A percentile compares a stretch with the other conserved stretches of the same genome.
These are phyloP conservation scores for Oxyura jamaicensis DNA, from an alignment of 2,113 vertebrate species.

Conservation along the genomic window DNA sequence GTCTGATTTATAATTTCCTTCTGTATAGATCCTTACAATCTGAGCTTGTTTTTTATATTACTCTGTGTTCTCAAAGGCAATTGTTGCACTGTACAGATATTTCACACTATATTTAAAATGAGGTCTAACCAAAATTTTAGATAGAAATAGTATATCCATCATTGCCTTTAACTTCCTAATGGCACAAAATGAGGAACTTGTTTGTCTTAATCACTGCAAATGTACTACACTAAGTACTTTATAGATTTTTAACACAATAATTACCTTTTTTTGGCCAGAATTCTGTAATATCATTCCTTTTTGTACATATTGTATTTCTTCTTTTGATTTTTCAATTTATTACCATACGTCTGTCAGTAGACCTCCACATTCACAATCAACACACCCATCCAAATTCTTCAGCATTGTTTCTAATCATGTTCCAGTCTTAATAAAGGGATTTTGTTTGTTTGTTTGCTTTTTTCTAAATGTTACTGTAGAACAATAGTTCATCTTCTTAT, in stretches of 20 bases:
- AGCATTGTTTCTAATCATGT: not conserved
- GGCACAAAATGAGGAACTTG: slow-evolving; percentile 22
- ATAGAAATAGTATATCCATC: slow-evolving; percentile 1
- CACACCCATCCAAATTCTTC: not conserved
- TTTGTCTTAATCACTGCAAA: slow-evolving; percentile 44
- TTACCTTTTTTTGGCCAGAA: slow-evolving; percentile 16
- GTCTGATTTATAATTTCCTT: not conserved
- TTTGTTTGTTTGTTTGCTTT: not conserved
- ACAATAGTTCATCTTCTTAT: not conserved
- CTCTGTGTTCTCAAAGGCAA: not conserved
- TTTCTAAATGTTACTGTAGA: not conserved
- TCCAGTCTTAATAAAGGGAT: not conserved
- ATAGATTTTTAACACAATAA: slow-evolving; percentile 49
- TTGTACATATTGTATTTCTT: not conserved
- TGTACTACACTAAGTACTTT: not conserved
- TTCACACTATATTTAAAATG: slow-evolving; percentile 29
- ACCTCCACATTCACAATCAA: not conserved
- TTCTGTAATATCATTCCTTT: slow-evolving; percentile 27
- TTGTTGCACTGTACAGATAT: not conserved
- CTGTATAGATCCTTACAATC: not conserved
- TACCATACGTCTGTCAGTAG: not conserved
- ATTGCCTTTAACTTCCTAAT: slow-evolving; percentile 52
- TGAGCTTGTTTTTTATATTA: not conserved
- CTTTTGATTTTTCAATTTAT: slow-evolving; percentile 53
- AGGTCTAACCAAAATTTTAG: slow-evolving; percentile 14